Evolutionary conservation across 2,797 vertebrate genomes (phyloP).

Genomic region (Ptychadena robeensis): DNA sequence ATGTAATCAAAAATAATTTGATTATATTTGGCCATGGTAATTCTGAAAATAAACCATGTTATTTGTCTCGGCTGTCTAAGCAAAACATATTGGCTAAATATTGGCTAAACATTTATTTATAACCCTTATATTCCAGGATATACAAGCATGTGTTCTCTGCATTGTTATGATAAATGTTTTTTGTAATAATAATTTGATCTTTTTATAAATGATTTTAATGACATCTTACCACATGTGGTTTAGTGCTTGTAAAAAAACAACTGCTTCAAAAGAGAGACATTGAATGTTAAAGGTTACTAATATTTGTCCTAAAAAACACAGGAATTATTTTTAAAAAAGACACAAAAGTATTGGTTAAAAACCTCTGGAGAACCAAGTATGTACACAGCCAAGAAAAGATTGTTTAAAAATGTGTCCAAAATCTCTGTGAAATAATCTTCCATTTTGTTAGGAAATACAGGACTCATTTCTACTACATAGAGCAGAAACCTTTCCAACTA

Average conservation of each 20-base stretch:
- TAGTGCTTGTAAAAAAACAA: not conserved
- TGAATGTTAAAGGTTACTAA: not conserved
- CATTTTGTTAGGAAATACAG: conserved; percentile 8
- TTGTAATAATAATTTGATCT: not conserved
- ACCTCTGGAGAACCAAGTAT: not conserved
- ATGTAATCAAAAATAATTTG: not conserved
- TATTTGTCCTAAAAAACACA: not conserved
- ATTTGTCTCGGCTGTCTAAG: not conserved
- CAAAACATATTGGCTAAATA: no score
- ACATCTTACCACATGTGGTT: not conserved
- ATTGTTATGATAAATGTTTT: not conserved
- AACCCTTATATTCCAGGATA: not conserved
- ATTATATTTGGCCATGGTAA: not conserved
- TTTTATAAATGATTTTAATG: not conserved
- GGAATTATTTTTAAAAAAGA: not conserved
- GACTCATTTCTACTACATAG: not conserved
- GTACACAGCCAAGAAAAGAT: not conserved
- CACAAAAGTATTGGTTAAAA: not conserved
- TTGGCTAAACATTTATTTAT: no score
- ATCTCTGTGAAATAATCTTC: conserved; percentile 13
- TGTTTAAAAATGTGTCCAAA: conserved; percentile 2
- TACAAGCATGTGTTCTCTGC: not conserved
- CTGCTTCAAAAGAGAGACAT: not conserved
- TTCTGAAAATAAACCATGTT: no score
- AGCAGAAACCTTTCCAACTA: conserved; percentile 17